These are phyloP conservation scores for Mythimna lalbum DNA, from an alignment of 2,888 invertebrate genomes.

Conservation along the genomic window DNA sequence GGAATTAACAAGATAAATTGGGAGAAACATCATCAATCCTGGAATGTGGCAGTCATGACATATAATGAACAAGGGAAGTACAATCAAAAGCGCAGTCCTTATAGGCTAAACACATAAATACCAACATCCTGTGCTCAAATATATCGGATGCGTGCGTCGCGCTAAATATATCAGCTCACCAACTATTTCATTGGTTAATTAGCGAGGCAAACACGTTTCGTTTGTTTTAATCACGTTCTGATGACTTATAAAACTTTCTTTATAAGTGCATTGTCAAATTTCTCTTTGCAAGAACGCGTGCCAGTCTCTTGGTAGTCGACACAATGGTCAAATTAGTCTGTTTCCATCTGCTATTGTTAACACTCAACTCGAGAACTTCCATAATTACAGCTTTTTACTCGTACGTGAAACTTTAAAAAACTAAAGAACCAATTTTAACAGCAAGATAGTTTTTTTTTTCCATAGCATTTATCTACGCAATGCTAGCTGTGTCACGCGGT, in stretches of 20 bases:
- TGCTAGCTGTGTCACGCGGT: no score
- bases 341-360: constrained; percentile 78
- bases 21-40: not conserved
- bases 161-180: constrained; percentile 51
- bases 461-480: not conserved
- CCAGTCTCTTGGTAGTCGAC: constrained; percentile 67
- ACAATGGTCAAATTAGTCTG: constrained; percentile 83
- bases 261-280: constrained; percentile 86
- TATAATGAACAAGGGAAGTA: not conserved
- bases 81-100: not conserved
- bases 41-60: not conserved
- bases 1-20: constrained; percentile 5
- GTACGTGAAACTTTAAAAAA: constrained; percentile 18
- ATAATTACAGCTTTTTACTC: constrained; percentile 49
- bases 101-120: constrained; percentile 20
- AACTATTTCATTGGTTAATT: constrained; percentile 69
- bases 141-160: constrained; percentile 38
- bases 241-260: constrained; percentile 86
- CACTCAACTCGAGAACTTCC: constrained; percentile 65
- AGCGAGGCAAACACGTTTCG: constrained; percentile 77
- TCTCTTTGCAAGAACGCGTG: constrained; percentile 78
- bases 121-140: constrained; percentile 41
- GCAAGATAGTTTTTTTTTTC: not conserved
- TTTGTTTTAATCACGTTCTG: constrained; percentile 83
- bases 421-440: constrained; percentile 3